phyloP scores from a whole-genome alignment of 2,888 invertebrate species.

The Tethea ocularis region DNA sequence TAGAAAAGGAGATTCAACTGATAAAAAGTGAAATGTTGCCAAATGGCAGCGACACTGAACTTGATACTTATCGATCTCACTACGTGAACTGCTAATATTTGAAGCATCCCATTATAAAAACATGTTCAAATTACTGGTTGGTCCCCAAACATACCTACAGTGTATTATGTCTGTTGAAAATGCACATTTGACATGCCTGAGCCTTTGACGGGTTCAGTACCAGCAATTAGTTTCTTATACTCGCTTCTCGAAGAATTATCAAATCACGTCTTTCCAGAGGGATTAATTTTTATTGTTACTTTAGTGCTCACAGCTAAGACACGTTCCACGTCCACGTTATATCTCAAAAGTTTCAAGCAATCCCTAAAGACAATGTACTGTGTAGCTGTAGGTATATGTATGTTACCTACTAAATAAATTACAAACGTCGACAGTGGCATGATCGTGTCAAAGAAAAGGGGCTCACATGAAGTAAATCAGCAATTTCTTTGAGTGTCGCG shows the following conservation, averaged over 20 bases:
- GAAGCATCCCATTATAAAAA: slow-evolving; percentile 40
- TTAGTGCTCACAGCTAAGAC: too few relatives aligned
- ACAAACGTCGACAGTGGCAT: slow-evolving; percentile 27
- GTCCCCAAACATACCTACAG: slow-evolving; percentile 43
- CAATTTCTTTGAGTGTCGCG: slow-evolving; percentile 60
- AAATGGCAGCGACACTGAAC: slow-evolving; percentile 9
- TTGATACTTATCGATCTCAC: slow-evolving; percentile 32
- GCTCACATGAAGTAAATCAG: slow-evolving; percentile 52
- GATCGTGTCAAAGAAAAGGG: slow-evolving; percentile 42
- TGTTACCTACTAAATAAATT: slow-evolving; percentile 26
- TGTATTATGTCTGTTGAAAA: slow-evolving; percentile 54
- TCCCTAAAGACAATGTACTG: neutral
- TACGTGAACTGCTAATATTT: slow-evolving; percentile 32
- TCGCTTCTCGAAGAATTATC: slow-evolving; percentile 20
- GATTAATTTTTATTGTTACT: slow-evolving; percentile 24
- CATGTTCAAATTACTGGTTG: slow-evolving; percentile 28
- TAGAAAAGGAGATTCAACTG: neutral
- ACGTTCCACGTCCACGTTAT: neutral
- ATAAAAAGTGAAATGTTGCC: slow-evolving; percentile 1
- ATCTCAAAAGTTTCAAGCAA: neutral
- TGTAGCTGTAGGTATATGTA: too few relatives aligned
- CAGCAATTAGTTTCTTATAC: slow-evolving; percentile 58
- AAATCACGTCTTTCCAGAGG: slow-evolving; percentile 37
- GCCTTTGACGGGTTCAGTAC: slow-evolving; percentile 51
- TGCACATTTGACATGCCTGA: slow-evolving; percentile 47